These are phyloP conservation scores for Xanthorhoe designata DNA, from an alignment of 2,888 invertebrate genomes.

Conservation along the genomic window DNA sequence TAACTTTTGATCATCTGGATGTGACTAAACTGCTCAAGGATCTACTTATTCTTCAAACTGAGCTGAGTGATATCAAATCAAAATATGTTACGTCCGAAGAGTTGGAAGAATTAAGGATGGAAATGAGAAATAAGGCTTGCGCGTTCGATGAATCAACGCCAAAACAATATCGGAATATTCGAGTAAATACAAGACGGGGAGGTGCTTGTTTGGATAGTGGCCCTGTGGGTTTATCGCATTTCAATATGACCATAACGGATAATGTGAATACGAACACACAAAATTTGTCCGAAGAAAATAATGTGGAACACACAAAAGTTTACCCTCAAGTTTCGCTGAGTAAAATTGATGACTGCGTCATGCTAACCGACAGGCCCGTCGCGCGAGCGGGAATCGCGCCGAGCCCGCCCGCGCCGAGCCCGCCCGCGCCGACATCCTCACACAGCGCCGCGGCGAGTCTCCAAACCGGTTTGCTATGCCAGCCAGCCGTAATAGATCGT, in stretches of 20 bases:
- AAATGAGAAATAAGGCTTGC: neutral
- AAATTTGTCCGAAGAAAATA: neutral
- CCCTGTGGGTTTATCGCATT: neutral
- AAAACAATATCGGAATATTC: neutral
- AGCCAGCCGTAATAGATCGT: neutral
- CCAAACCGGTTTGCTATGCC: neutral
- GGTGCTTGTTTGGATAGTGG: neutral
- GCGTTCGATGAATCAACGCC: neutral
- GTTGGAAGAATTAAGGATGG: neutral
- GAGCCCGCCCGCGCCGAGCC: neutral
- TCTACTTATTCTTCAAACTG: neutral
- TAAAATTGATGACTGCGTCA: too few species aligned
- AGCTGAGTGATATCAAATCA: neutral
- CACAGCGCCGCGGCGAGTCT: too few species aligned
- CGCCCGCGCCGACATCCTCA: too few species aligned
- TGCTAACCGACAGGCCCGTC: too few species aligned
- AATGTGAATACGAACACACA: neutral
- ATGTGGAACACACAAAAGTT: neutral
- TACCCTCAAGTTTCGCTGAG: neutral
- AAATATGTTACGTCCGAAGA: neutral
- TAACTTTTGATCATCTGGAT: neutral
- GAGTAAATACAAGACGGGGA: neutral
- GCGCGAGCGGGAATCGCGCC: neutral
- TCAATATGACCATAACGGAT: neutral
- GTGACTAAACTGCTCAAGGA: neutral